Evolutionary conservation across 2,888 invertebrate genomes (phyloP), one percentile per base, ranked within the genome.

Genomic region (Oscheius sp.): DNA sequence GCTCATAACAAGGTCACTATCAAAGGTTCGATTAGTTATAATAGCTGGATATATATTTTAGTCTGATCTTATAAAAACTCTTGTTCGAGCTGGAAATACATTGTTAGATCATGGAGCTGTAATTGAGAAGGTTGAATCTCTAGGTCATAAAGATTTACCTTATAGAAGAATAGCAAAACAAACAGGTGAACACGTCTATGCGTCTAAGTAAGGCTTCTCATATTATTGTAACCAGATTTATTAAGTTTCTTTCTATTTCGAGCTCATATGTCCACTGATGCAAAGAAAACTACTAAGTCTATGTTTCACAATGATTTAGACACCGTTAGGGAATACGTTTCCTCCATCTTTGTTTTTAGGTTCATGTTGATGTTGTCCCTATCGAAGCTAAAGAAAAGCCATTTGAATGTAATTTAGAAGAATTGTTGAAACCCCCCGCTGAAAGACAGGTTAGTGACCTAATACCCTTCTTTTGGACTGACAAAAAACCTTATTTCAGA

Each of bases 21-120:
- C 84, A 7, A 87, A 86, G 83, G 86, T 86, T 64, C 12, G 73
- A 6, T 46, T 18, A 2, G 5, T 61, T 61, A 18, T 5, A 58
- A 16, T 21, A 43, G 7, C 46, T 66, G 1, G 13, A 66, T 23
- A 23, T 9, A 52, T 9, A 35, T 79, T 82, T 49, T 69, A 81
- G 84, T 63, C 83, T 9, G 84, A 86, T 76, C 78, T 87, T 7
- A 77, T 84, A n/a, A 84, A 82, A 55, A 77, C 84, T 1, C 53
- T 87, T 9, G 72, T 79, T 18, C 78, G 87, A n/a, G 84, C 84
- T 7, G 86, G 85, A 27, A 82, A 78, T 23, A 79, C 81, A 63
- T 53, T 87, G 21, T 75, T 87, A n/a, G 82, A 87, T 59, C 76
- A 86, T 69, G 87, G 87, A 25, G 87, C 85, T 3, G 86, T 87